Conservation (phyloP, 2,888 invertebrate species). For the Heliconius aoede region DNA sequence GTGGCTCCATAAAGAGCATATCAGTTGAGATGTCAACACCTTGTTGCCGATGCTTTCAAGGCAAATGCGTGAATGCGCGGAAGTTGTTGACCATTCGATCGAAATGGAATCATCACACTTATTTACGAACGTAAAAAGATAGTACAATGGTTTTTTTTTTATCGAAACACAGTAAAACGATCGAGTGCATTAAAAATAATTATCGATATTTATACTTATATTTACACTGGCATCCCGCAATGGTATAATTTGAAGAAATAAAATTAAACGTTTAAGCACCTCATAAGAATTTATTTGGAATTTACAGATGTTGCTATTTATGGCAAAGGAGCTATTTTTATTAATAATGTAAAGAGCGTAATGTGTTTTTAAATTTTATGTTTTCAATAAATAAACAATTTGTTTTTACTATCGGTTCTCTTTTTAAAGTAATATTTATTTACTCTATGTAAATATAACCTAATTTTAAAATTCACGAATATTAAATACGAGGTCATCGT, state of each 20-base stretch:
- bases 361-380: background rate
- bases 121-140: slow-evolving; percentile 42
- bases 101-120: slow-evolving; percentile 47
- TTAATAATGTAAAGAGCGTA: background rate
- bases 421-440: background rate
- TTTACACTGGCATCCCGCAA: slow-evolving; percentile 23
- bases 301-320: slow-evolving; percentile 2
- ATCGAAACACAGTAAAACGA: slow-evolving; percentile 34
- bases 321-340: slow-evolving; percentile 16
- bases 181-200: slow-evolving; percentile 29
- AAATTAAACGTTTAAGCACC: slow-evolving; percentile 27
- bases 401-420: background rate
- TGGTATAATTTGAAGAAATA: slow-evolving; percentile 30
- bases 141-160: slow-evolving; percentile 18
- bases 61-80: slow-evolving; percentile 45
- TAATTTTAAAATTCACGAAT: background rate
- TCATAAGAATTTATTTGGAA: slow-evolving; percentile 5
- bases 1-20: slow-evolving; percentile 43
- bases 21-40: slow-evolving; percentile 48
- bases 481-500: background rate
- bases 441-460: background rate
- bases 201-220: slow-evolving; percentile 26
- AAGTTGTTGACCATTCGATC: slow-evolving; percentile 43
- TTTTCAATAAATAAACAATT: slow-evolving; percentile 21
- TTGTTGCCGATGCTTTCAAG: slow-evolving; percentile 43